Evolutionary conservation across 1,140 invertebrate genomes (phyloP), one percentile per base, ranked within the genome.

Genomic region (Microplitis demolitor): DNA sequence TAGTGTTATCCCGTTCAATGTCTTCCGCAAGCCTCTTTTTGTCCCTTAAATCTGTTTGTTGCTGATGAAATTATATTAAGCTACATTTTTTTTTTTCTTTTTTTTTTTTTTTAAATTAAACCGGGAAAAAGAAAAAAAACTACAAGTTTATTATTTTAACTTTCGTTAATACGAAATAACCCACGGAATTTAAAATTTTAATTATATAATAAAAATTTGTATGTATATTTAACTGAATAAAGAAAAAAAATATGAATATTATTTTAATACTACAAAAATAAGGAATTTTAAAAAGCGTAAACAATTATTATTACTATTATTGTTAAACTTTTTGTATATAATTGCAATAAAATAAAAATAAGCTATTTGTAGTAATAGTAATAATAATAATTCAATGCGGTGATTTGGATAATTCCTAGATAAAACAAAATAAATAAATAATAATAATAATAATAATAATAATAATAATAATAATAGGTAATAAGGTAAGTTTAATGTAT

Each of bases 1-100:
- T 78, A 86, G 86, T 86, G 85, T 87, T 87, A 87, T 86, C 85
- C 84, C 82, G 83, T 86, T 83, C 82, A 83, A 80, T 80, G 76
- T 84, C 76, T 77, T 78, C 78, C 77, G 74, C 76, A 80, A 77
- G 80, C 78, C 81, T 82, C 78, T 79, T 79, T 78, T 82, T 72
- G 71, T 75, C 79, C 83, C 82, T 80, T 81, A 80, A 84, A 82
- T 77, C 82, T 85, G 77, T 79, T 79, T 86, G 82, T 82, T 83
- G 78, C 79, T 83, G 84, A 84, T 80, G 80, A 78, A 77, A 77
- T 63, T 76, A 74, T 78, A 68, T 56, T 61, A 72, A 72, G 54
- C 66, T 77, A n/a, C 69, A 31, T 74, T 53, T 71, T 63, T 66
- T 70, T 70, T 60, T 68, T 51, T 68, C 35, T 60, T 31, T 39